Percentiles rank a stretch among this genome's conserved stretches.
Conservation (phyloP, 2,113 vertebrate genomes). For the Mesoclemmys tuberculata region DNA sequence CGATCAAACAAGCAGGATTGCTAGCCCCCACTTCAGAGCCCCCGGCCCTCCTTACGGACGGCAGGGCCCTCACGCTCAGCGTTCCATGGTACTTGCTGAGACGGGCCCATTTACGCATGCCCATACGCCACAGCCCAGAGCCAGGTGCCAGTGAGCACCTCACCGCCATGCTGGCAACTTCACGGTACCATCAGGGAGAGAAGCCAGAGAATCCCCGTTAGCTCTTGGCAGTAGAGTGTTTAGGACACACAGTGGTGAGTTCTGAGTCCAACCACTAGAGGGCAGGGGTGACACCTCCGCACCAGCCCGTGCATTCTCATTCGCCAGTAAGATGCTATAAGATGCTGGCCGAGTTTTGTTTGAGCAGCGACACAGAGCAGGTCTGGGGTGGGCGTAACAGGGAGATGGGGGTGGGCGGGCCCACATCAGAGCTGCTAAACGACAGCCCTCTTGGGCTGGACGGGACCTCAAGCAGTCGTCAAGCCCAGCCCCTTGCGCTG, state of each 20-base stretch:
- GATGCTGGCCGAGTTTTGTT: neutral
- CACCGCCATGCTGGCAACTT: neutral
- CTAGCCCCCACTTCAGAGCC: neutral
- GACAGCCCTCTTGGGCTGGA: too few species aligned
- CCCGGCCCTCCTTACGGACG: neutral
- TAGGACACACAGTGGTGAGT: neutral
- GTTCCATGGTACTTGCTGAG: too few species aligned
- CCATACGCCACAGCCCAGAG: too few species aligned
- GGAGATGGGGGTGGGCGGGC: too few species aligned
- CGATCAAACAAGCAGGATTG: neutral
- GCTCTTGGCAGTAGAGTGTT: neutral
- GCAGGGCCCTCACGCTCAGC: neutral
- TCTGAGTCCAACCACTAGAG: neutral
- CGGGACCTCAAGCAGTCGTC: neutral
- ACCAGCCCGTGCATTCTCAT: neutral
- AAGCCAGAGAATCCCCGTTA: neutral
- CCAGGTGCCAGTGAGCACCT: neutral
- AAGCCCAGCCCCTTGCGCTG: neutral
- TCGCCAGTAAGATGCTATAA: neutral
- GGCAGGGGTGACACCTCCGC: neutral
- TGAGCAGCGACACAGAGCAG: neutral
- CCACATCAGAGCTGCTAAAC: neutral
- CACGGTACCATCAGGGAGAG: too few species aligned
- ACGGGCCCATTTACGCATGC: too few species aligned
- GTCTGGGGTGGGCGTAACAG: neutral